Conservation (phyloP, 2,113 vertebrate species). For the Phyllostomus discolor region DNA sequence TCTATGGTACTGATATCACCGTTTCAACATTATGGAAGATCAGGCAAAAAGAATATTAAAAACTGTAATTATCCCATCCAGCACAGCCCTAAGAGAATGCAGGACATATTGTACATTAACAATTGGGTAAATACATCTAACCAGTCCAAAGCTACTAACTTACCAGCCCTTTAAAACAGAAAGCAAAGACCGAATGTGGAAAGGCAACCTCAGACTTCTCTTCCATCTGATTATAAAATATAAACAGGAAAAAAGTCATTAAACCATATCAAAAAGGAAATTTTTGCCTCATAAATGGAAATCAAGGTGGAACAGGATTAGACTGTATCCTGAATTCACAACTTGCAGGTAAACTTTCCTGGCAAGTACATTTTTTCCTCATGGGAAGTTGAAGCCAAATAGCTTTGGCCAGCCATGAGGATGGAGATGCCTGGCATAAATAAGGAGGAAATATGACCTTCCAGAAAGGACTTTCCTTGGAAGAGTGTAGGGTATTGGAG, state of each 20-base stretch:
- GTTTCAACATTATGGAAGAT: not conserved
- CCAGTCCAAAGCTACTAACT: not conserved
- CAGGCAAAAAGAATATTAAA: not conserved
- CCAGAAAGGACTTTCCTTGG: not conserved
- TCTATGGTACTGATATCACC: not conserved
- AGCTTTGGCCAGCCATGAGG: not conserved
- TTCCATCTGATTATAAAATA: constrained; percentile 37
- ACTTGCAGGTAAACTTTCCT: constrained; percentile 24
- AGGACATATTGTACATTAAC: not conserved
- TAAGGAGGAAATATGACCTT: not conserved
- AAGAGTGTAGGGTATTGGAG: not conserved
- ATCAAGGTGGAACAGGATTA: constrained; percentile 18
- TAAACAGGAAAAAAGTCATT: constrained; percentile 21
- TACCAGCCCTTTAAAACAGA: constrained; percentile 25
- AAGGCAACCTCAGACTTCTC: constrained; percentile 34
- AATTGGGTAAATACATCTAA: not conserved
- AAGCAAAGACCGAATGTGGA: constrained; percentile 24
- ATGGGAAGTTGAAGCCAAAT: not conserved
- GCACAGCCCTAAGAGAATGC: not conserved
- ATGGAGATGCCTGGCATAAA: not conserved
- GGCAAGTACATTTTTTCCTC: not conserved
- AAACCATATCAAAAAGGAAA: constrained; percentile 32
- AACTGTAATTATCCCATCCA: not conserved
- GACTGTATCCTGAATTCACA: not conserved
- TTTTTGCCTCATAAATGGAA: not conserved